Conservation (phyloP, 2,888 invertebrate genomes). For the Brachypterus glaber region DNA sequence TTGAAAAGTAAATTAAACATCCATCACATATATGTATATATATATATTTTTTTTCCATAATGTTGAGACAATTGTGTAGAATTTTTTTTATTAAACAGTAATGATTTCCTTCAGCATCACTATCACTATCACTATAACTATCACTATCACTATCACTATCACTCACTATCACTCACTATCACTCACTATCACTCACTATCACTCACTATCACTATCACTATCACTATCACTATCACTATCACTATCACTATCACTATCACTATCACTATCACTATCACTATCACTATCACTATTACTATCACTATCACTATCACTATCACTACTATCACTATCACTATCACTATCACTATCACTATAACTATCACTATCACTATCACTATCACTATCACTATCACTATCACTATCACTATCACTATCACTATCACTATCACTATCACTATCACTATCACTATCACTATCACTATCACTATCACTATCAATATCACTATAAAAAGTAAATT, state of each 20-base stretch:
- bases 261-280: conserved; percentile 6
- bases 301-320: conserved; percentile 3
- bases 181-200: too few relatives aligned
- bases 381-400: conserved; percentile 6
- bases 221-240: conserved; percentile 6
- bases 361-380: conserved; percentile 4
- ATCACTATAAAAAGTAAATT: too few relatives aligned
- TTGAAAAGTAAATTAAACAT: too few relatives aligned
- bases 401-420: conserved; percentile 5
- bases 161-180: too few relatives aligned
- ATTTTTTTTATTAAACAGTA: too few relatives aligned
- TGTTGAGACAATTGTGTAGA: too few relatives aligned
- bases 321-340: conserved; percentile 1
- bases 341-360: too few relatives aligned
- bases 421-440: background rate
- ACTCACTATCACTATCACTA: conserved; percentile 5
- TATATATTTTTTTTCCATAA: too few relatives aligned
- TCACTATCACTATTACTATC: conserved; percentile 5
- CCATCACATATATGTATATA: too few relatives aligned
- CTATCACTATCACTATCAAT: background rate
- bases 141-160: too few relatives aligned
- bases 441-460: background rate
- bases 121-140: too few relatives aligned
- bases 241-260: conserved; percentile 5
- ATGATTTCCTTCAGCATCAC: too few relatives aligned